Base-by-base conservation (phyloP, 2,113 vertebrate species). In the Paraplagusia blochii region DNA sequence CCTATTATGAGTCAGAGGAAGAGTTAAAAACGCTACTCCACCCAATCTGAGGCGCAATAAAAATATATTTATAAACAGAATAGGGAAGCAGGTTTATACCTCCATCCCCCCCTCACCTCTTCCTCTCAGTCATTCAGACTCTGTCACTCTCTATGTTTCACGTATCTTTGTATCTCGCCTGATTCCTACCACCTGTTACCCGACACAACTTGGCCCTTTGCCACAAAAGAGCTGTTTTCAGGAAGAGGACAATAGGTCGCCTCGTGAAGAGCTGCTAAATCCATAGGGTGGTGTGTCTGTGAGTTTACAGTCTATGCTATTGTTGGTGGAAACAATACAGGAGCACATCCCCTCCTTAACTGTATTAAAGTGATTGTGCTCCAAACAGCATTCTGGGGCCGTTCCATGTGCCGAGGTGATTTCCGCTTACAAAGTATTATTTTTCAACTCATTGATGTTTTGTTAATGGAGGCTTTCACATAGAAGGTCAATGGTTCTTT, bases 371-470 rank as follows among this genome's bases (percentile, higher is more conserved):
- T 49, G 33, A 58, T 85, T 53, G 63, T 75, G 74, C 71, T 84
- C 76, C 22, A 51, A 83, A 74, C 65, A 69, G 66, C 71, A 79
- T 86, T 85, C 80, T 71, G 57, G 61, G 53, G 67, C 54, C 42
- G 47, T 76, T 80, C 76, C 77, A 66, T 77, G 80, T 51, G 63
- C 80, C 72, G 14, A 64, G 74, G 74, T 53, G 66, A 81, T 79
- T 90, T 90, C 87, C 83, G 81, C 59, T 83, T 54, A 44, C 58
- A 18, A 8, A 53, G 72, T 84, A 76, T 90, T 74, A 1, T 47
- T 85, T 91, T 86, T 84, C 85, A 88, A 68, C 74, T 89, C 72
- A 84, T 80, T 87, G 77, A 89, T 79, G 85, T 82, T 85, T 88
- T 89, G 84, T 89, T 67, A 55, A 49, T 38, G 47, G 63, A 63